Base-by-base conservation (phyloP, 2,113 vertebrate genomes). In the Cheilinus undulatus region DNA sequence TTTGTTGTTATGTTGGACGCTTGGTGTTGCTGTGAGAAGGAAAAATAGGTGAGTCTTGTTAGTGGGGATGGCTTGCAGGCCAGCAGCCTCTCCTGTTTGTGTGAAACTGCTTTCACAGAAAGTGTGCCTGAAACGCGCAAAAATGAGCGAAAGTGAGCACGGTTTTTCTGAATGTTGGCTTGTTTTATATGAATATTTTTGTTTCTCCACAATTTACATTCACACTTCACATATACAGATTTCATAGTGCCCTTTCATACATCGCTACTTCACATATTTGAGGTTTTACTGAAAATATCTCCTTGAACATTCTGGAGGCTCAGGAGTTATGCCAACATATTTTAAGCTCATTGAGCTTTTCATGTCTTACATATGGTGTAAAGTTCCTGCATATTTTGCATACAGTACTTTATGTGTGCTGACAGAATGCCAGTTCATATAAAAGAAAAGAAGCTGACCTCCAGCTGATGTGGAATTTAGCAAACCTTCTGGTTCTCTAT, bases 1-100 rank as follows among this genome's bases (percentile, higher is more conserved):
- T 86, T 84, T 85, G 68, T 83, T 86, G 62, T 81, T 80, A 15
- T 50, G 60, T 46, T 51, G 60, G 73, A 53, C 3, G 48, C 32
- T 62, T 13, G 12, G 71, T 59, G 28, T 36, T 52, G 36, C 43
- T 34, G n/a, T 22, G 27, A 57, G 59, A 1, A 69, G 38, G 58
- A 51, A 70, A 67, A 76, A 27, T 59, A 67, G 68, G 73, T 48
- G 68, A 72, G 54, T 49, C 49, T 78, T 48, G 82, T 83, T 67
- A 49, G 71, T 46, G 57, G 28, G 54, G 57, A 59, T 40, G 74
- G 50, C 45, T 74, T 1, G 26, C 53, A 72, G 82, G 69, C 78
- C 62, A 19, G 54, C 43, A 46, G n/a, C 56, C 60, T 43, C 32
- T 69, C 36, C 30, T 58, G 56, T 69, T 54, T 62, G 36, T 32